These are phyloP conservation scores for Oxygymnocypris stewartii DNA, from an alignment of 2,113 vertebrate species.

Conservation along the genomic window DNA sequence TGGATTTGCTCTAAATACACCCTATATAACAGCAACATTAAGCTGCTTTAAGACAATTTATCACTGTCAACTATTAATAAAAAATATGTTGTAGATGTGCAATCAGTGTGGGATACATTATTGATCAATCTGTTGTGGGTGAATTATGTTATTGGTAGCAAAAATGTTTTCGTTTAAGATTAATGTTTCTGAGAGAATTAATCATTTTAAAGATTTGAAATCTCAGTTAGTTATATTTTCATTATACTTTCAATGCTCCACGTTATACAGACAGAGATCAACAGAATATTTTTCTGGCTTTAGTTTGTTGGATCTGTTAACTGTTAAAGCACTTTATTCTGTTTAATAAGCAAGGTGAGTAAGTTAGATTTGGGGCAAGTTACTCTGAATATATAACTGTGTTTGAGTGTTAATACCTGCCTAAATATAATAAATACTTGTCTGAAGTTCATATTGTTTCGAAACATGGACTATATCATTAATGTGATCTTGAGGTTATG, in stretches of 20 bases:
- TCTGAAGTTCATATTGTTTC: neutral
- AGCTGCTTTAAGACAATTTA: neutral
- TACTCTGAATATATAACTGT: neutral
- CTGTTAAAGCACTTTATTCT: conserved; percentile 30
- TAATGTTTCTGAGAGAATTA: neutral
- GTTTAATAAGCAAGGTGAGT: neutral
- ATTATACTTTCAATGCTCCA: neutral
- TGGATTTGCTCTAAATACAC: neutral
- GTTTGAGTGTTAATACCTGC: conserved; percentile 2
- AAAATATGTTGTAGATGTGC: neutral
- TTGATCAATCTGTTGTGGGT: neutral
- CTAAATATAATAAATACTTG: neutral
- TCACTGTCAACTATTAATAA: neutral
- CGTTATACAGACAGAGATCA: neutral
- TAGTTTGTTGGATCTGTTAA: neutral
- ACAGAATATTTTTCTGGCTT: neutral
- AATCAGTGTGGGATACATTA: neutral
- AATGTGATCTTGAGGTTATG: neutral
- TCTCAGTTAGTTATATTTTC: neutral
- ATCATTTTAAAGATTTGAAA: neutral
- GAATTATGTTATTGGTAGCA: neutral
- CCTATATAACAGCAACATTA: neutral
- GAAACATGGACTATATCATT: neutral
- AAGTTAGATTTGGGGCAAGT: neutral
- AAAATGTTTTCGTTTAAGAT: neutral